Evolutionary conservation across 2,888 invertebrate species (phyloP), one percentile per base, ranked within the genome.

Genomic region (Eristalis intricaria): DNA sequence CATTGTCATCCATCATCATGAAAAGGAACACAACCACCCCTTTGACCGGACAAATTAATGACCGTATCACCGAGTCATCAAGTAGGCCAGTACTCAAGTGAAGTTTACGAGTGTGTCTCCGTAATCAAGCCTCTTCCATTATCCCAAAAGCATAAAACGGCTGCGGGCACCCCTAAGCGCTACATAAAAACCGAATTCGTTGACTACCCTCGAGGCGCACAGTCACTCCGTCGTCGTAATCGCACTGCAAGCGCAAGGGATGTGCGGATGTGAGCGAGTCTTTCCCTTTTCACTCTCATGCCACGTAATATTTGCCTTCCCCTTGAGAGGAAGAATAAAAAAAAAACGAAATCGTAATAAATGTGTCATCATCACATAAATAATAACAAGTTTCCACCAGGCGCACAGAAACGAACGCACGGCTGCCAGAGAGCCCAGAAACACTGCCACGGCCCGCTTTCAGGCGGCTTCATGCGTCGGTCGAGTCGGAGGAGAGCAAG

Each of bases 361-460:
- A 80, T 80, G 71, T 71, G 80, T 68, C 81, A 77, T 74, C 81
- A 78, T 82, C 75, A 85, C 76, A 86, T 86, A 86, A 86, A 86
- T 80, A 86, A 86, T 82, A 81, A 86, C 81, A 86, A 78, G 81
- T 65, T 86, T 78, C 85, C 38, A 81, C 74, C 65, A 81, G 85
- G 85, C 74, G 65, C 68, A 0, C 85, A 86, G 85, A 60, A 77
- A 63, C 7, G 35, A 26, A 10, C 15, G 68, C 22, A 85, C 13
- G 84, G 77, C 56, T 50, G 7, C 56, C 38, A n/a, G 50, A 26
- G 23, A 26, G 60, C 50, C 19, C 50, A 50, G 50, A 19, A 50
- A 50, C 10, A 19, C 50, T 0, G 43, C n/a, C 43, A 19, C 43
- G n/a, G 43, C n/a, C 43, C 19, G 50, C 38, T 38, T 13, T 1